A percentile compares a stretch with the other conserved stretches of the same genome.
Conservation (phyloP, 2,888 invertebrate genomes). For the Eurytoma adleriae region DNA sequence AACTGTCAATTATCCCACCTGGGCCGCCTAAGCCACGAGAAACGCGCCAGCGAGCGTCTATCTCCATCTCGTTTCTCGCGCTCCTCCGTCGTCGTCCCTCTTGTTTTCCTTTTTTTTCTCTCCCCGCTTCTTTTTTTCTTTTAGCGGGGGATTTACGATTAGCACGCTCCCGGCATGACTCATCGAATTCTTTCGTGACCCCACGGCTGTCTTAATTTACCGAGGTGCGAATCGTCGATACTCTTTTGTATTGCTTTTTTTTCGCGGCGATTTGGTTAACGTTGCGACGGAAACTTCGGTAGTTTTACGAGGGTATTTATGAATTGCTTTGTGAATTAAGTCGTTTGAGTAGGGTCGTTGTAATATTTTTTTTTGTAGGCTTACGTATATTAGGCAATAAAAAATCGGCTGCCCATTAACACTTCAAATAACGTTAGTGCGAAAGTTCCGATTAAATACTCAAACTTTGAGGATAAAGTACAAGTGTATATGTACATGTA, state of each 20-base stretch:
- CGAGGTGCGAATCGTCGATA: slow-evolving; percentile 30
- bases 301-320: neutral
- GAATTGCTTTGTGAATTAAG: neutral
- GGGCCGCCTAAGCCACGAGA: slow-evolving; percentile 64
- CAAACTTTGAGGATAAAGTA: too few species aligned
- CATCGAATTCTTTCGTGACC: slow-evolving; percentile 46
- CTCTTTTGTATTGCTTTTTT: neutral
- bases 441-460: too few species aligned
- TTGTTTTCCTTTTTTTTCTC: too few species aligned
- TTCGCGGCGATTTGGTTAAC: neutral
- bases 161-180: slow-evolving; percentile 33
- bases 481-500: too few species aligned
- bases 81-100: neutral
- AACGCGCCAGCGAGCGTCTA: slow-evolving; percentile 60
- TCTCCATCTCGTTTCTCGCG: neutral
- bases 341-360: too few species aligned
- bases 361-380: too few species aligned
- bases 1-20: slow-evolving; percentile 70
- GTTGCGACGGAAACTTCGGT: neutral
- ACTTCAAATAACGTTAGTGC: too few species aligned
- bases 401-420: too few species aligned
- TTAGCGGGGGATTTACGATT: slow-evolving; percentile 52
- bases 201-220: slow-evolving; percentile 34
- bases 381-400: neutral
- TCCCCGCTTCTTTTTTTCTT: neutral